phyloP scores from a whole-genome alignment of 2,113 vertebrate species.

The Tragulus kanchil region DNA sequence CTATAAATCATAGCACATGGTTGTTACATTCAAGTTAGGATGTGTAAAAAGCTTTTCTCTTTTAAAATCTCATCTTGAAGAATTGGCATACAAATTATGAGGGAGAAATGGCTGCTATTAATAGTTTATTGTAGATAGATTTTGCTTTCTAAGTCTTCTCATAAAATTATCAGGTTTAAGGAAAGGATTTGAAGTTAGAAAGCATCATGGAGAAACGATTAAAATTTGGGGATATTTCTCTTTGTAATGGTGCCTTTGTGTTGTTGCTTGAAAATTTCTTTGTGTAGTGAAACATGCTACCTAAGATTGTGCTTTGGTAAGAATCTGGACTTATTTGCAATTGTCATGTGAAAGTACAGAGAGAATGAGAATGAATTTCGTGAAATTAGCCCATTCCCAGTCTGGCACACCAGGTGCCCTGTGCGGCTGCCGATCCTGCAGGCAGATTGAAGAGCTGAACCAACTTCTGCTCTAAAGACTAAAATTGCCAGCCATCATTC shows the following conservation, averaged over 20 bases:
- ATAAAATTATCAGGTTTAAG: conserved; percentile 49
- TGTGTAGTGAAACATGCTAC: conserved; percentile 45
- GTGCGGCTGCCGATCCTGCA: conserved; percentile 65
- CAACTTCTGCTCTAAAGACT: conserved; percentile 71
- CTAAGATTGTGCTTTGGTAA: conserved; percentile 49
- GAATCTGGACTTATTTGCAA: conserved; percentile 58
- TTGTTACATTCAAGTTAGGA: background rate
- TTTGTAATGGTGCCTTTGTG: conserved; percentile 48
- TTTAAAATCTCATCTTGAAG: conserved; percentile 34
- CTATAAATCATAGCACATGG: background rate
- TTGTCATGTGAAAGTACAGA: conserved; percentile 54
- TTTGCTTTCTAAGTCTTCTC: conserved; percentile 67
- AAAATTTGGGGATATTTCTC: conserved; percentile 37
- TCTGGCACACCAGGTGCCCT: conserved; percentile 67
- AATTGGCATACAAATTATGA: conserved; percentile 52
- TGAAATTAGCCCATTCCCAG: conserved; percentile 74
- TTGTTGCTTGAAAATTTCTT: conserved; percentile 69
- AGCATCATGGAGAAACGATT: conserved; percentile 45
- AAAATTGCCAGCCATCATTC: conserved; percentile 70
- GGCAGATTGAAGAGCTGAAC: conserved; percentile 74
- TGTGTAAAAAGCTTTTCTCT: conserved; percentile 20
- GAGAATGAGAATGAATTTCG: conserved; percentile 69
- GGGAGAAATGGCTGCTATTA: conserved; percentile 17
- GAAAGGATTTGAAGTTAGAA: conserved; percentile 60
- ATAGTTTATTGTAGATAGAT: conserved; percentile 48